Percentiles rank a stretch among this genome's conserved stretches.
These are phyloP conservation scores for Heteromurus nitidus DNA, from an alignment of 2,888 invertebrate species.

Conservation along the genomic window DNA sequence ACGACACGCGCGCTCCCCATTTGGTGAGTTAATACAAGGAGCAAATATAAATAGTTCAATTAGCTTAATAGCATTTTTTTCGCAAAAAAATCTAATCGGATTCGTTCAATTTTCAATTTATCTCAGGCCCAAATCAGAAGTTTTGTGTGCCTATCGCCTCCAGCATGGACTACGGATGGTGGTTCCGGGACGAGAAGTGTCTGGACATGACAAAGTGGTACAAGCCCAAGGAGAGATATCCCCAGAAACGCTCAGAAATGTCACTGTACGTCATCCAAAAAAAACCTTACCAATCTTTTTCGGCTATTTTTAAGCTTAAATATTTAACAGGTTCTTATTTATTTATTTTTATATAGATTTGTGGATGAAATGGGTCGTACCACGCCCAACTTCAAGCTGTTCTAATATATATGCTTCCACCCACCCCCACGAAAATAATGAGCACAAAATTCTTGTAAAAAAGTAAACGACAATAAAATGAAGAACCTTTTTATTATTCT, in stretches of 20 bases:
- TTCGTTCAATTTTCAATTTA: neutral
- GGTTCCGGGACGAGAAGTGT: slow-evolving; percentile 65
- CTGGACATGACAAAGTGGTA: slow-evolving; percentile 69
- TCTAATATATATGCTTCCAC: too few species aligned
- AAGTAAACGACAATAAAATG: too few species aligned
- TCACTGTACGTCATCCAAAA: slow-evolving; percentile 63
- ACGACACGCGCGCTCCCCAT: slow-evolving; percentile 66
- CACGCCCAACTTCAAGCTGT: slow-evolving; percentile 69
- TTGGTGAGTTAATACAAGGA: too few species aligned
- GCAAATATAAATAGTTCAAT: too few species aligned
- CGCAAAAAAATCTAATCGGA: too few species aligned
- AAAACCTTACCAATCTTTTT: too few species aligned
- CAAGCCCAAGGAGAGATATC: slow-evolving; percentile 62
- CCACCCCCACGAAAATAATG: too few species aligned
- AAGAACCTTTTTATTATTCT: too few species aligned
- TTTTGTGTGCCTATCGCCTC: slow-evolving; percentile 69
- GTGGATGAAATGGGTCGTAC: slow-evolving; percentile 70
- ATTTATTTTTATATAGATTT: slow-evolving; percentile 58
- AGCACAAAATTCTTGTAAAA: too few species aligned
- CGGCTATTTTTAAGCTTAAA: neutral
- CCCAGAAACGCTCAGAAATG: slow-evolving; percentile 70
- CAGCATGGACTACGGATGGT: slow-evolving; percentile 71
- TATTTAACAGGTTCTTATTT: neutral
- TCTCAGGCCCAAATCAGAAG: slow-evolving; percentile 64
- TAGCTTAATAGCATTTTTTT: too few species aligned